Conservation (phyloP, 2,113 vertebrate genomes). For the Ptyas mucosa region DNA sequence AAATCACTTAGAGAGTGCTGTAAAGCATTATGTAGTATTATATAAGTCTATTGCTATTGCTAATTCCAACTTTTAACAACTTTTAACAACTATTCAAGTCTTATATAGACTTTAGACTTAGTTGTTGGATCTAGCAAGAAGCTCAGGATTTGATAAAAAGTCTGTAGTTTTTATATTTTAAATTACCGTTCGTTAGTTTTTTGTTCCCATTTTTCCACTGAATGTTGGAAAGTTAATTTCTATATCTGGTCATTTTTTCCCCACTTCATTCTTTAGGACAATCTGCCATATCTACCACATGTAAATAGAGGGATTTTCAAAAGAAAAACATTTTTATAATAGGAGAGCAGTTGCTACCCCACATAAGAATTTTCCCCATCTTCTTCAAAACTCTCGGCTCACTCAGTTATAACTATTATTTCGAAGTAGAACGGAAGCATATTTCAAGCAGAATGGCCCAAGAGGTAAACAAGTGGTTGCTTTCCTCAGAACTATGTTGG, state of each 20-base stretch:
- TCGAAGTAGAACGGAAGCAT: background rate
- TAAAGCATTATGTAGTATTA: background rate
- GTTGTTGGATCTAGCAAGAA: background rate
- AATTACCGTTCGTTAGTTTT: background rate
- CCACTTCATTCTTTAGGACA: background rate
- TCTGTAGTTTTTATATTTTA: background rate
- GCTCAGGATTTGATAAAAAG: background rate
- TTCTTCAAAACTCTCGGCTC: background rate
- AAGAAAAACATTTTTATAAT: background rate
- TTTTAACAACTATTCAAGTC: background rate
- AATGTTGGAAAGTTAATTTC: background rate
- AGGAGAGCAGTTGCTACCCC: background rate
- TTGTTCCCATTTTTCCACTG: background rate
- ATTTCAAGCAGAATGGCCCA: background rate
- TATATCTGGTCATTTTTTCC: background rate
- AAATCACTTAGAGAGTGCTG: background rate
- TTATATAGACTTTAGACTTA: background rate
- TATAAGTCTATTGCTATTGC: background rate
- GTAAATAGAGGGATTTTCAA: background rate
- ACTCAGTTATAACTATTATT: background rate
- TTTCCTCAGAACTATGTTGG: background rate
- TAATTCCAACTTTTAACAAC: background rate
- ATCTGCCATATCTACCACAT: background rate
- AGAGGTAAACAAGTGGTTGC: background rate
- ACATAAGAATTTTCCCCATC: background rate